A percentile compares a stretch with the other conserved stretches of the same genome.
Evolutionary conservation across 2,797 vertebrate genomes (phyloP).

Genomic region (Falco berigora): DNA sequence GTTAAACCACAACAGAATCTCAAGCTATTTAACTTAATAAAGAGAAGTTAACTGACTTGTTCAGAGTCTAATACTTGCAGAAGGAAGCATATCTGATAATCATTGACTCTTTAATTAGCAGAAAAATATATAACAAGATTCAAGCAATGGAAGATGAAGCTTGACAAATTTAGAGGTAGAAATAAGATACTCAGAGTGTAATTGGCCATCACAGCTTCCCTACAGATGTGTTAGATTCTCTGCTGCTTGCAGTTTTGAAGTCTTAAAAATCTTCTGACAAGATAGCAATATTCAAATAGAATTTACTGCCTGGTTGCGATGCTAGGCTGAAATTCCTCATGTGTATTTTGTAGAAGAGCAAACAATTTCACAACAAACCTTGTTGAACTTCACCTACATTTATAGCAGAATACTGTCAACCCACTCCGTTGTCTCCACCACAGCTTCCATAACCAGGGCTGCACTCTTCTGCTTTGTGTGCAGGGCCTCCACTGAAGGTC

Average conservation of each 20-base stretch:
- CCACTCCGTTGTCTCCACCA: not conserved
- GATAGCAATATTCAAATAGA: not conserved
- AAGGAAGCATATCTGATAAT: conserved; percentile 18
- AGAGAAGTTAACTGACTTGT: conserved; percentile 23
- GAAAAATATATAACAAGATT: conserved; percentile 25
- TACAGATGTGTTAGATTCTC: not conserved
- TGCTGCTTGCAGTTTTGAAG: not conserved
- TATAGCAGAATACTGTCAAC: not conserved
- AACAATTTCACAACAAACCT: not conserved
- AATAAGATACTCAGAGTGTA: conserved; percentile 8
- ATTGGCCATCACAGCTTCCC: not conserved
- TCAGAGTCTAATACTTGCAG: conserved; percentile 10
- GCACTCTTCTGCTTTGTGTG: not conserved
- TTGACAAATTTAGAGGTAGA: conserved; percentile 32
- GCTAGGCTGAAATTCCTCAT: not conserved
- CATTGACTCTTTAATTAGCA: conserved; percentile 44
- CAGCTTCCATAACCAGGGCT: not conserved
- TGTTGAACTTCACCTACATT: not conserved
- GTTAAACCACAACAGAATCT: not conserved
- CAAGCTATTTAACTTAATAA: conserved; percentile 40
- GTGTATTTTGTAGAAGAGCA: not conserved
- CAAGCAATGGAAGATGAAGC: not conserved
- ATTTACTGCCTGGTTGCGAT: not conserved
- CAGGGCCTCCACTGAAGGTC: not conserved
- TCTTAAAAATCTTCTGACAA: not conserved